Base-by-base conservation (phyloP, 2,113 vertebrate genomes). In the Scomber japonicus region DNA sequence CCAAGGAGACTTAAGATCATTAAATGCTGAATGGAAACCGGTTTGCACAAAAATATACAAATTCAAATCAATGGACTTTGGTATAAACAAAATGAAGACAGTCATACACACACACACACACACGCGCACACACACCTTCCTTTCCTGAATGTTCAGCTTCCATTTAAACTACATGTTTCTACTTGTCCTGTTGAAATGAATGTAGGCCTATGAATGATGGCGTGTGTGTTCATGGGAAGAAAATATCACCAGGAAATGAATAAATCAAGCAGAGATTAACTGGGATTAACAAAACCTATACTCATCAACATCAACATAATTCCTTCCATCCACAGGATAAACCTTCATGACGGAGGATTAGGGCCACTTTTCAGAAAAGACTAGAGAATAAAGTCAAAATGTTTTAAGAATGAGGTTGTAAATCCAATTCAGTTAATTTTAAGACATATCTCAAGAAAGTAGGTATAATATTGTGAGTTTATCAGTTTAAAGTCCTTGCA, bases 1-100 rank as follows among this genome's bases (percentile, higher is more conserved):
- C 64, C 44, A 4, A 19, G 48, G 71, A 90, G 76, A 76, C 46
- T 63, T 3, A 16, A 77, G 15, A 50, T 74, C 64, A 71, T 51
- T 68, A 81, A 88, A 89, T 76, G 80, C 84, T 78, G 45, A 82
- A 87, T 70, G 85, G 65, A 90, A 81, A 85, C 78, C 1, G 0
- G 12, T 83, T 75, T 30, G 45, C 78, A 84, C 72, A 81, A 85
- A 86, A 84, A 88, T 79, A 82, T 50, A 83, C 53, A 85, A 70
- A 83, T 73, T 60, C 63, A 77, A 85, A 81, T 75, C 55, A 78
- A 87, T 91, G 85, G 85, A 93, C 94, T 95, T 95, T 95, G 95
- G 95, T 94, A 91, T 94, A 89, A 93, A 94, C 75, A 81, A 92
- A 90, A 91, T 48, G 48, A 65, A 88, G 54, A 51, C 15, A 59